Conservation (phyloP, 2,888 invertebrate genomes). For the Drosophila tanythrix region DNA sequence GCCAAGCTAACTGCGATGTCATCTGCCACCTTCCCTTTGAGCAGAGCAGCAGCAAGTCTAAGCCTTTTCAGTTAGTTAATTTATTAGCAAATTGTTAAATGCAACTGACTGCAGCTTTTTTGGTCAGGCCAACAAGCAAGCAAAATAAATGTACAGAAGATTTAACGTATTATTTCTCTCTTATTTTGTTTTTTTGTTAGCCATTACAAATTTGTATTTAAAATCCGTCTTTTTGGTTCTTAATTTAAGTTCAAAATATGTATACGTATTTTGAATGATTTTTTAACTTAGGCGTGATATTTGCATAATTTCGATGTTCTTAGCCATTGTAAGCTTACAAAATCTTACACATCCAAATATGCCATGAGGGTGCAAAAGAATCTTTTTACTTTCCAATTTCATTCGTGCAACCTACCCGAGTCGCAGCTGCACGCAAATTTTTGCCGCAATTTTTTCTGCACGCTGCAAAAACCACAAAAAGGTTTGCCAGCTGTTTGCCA, state of each 20-base stretch:
- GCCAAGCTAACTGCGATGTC: constrained; percentile 42
- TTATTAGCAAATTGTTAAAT: constrained; percentile 57
- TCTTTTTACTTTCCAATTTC: background rate
- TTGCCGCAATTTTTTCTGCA: constrained; percentile 65
- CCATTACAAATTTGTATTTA: background rate
- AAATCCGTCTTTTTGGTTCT: background rate
- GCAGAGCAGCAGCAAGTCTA: background rate
- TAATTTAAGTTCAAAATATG: background rate
- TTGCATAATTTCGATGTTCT: background rate
- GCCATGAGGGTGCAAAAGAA: background rate
- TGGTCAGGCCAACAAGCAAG: background rate
- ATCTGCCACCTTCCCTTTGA: constrained; percentile 39
- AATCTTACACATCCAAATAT: background rate
- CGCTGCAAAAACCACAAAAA: constrained; percentile 29
- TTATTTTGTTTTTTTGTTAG: background rate
- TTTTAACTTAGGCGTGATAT: background rate
- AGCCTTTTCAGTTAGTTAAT: constrained; percentile 38
- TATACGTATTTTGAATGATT: background rate
- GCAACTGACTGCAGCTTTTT: constrained; percentile 31
- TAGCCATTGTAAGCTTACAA: background rate
- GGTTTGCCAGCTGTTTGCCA: constrained; percentile 60
- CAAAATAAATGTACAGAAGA: background rate
- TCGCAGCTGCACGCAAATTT: constrained; percentile 71
- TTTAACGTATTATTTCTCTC: background rate
- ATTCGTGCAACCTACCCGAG: background rate